Base-by-base conservation (phyloP, 2,797 vertebrate species). In the Ctenopoma kingsleyae region DNA sequence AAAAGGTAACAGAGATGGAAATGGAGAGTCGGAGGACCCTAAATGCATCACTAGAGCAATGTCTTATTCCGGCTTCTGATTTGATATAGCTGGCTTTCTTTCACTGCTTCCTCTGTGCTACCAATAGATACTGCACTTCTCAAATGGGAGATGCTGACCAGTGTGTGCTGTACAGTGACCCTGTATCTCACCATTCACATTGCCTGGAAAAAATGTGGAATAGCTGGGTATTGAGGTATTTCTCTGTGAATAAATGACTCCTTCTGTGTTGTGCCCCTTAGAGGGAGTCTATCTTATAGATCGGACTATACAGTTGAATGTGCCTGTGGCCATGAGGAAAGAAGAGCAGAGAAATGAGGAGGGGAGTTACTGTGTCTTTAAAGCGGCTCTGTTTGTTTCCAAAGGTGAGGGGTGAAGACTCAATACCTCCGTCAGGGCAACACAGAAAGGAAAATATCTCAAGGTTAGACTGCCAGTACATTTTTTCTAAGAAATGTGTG, bases 391-490 rank as follows among this genome's bases (percentile, higher is more conserved):
- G 61, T 90, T 90, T 90, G 84, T 88, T 83, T 88, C 76, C 36
- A 57, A 51, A 91, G 82, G 83, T 91, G 81, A 92, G 74, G 87
- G 90, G 86, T 86, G 76, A 89, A 70, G 67, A 72, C 84, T 87
- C 81, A 88, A 90, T 90, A 71, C 84, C 77, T 91, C 80, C 76
- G 87, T 87, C 83, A 86, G 85, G 76, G 73, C 75, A 74, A 56
- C 25, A 25, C 73, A 90, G 70, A 92, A 88, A 85, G 69, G 53
- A 81, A 89, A 80, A 87, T 92, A 84, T 81, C 70, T 91, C 87
- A 92, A 93, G 90, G 90, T 91, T 87, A 86, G 68, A 70, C 70
- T 5, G 44, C 53, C 82, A 91, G 85, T 85, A 72, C 79, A 82
- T 82, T 86, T 89, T 77, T 72, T 46, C 53, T 58, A 25, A 79